Evolutionary conservation across 2,113 vertebrate species (phyloP).

Genomic region (Sisor rabdophorus): DNA sequence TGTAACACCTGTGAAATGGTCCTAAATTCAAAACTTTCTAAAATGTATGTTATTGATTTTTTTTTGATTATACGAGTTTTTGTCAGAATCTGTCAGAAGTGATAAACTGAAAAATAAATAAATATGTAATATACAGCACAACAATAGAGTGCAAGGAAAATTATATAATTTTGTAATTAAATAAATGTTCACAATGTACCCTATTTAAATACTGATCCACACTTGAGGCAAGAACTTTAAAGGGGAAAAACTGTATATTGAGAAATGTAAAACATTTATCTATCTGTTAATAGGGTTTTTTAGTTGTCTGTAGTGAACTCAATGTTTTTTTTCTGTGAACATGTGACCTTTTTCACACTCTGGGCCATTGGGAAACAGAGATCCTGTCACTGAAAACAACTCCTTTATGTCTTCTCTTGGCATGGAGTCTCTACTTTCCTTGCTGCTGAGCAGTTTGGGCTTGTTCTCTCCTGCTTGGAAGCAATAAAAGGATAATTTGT

Average conservation of each 20-base stretch:
- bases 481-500: conserved; percentile 67
- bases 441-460: conserved; percentile 49
- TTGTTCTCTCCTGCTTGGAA: conserved; percentile 62
- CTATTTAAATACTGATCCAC: background rate
- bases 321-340: conserved; percentile 6
- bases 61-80: too few species aligned
- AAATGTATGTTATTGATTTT: too few species aligned
- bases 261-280: background rate
- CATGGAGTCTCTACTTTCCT: conserved; percentile 35
- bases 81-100: too few species aligned
- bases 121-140: too few species aligned
- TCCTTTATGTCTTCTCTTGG: conserved; percentile 46
- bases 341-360: background rate
- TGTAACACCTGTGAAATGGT: too few species aligned
- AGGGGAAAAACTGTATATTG: background rate
- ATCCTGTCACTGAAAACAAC: conserved; percentile 37
- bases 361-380: conserved; percentile 25
- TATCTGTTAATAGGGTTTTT: background rate
- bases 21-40: too few species aligned
- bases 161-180: conserved; percentile 10
- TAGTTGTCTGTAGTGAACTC: background rate
- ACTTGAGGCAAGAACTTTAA: too few species aligned
- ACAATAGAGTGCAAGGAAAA: too few species aligned
- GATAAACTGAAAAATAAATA: too few species aligned
- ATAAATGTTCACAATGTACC: background rate